Percentiles rank a stretch among this genome's conserved stretches.
Conservation (phyloP, 2,888 invertebrate genomes). For the Tetropium fuscum region DNA sequence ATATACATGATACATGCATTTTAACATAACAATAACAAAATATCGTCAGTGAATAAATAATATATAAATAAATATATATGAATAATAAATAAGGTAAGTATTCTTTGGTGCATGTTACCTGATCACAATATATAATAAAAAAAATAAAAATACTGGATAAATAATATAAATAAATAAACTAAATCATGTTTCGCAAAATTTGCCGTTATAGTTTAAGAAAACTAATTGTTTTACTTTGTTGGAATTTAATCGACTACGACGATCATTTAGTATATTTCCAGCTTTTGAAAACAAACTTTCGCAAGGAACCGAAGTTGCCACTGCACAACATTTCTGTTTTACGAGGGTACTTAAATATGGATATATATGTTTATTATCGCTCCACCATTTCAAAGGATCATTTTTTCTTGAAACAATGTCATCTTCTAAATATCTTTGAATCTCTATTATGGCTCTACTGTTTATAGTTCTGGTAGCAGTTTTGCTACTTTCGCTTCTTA, state of each 20-base stretch:
- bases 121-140: too few species aligned
- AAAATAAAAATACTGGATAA: too few species aligned
- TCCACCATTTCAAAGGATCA: slow-evolving; percentile 32
- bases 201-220: slow-evolving; percentile 15
- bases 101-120: too few species aligned
- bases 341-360: slow-evolving; percentile 29
- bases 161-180: too few species aligned
- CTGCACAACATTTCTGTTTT: slow-evolving; percentile 23
- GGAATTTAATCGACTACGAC: neutral
- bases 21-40: too few species aligned
- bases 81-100: too few species aligned
- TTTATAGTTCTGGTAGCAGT: too few species aligned
- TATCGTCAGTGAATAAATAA: too few species aligned
- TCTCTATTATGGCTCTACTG: slow-evolving; percentile 30
- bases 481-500: too few species aligned
- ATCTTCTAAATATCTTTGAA: slow-evolving; percentile 28
- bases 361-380: slow-evolving; percentile 24
- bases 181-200: too few species aligned
- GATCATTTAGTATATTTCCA: neutral
- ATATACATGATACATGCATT: too few species aligned
- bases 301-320: slow-evolving; percentile 33
- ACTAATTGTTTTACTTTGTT: slow-evolving; percentile 12
- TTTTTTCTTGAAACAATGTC: slow-evolving; percentile 9
- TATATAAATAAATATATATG: too few species aligned
- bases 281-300: slow-evolving; percentile 28